phyloP scores from a whole-genome alignment of 2,113 vertebrate genomes.

The Anthoscopus minutus region DNA sequence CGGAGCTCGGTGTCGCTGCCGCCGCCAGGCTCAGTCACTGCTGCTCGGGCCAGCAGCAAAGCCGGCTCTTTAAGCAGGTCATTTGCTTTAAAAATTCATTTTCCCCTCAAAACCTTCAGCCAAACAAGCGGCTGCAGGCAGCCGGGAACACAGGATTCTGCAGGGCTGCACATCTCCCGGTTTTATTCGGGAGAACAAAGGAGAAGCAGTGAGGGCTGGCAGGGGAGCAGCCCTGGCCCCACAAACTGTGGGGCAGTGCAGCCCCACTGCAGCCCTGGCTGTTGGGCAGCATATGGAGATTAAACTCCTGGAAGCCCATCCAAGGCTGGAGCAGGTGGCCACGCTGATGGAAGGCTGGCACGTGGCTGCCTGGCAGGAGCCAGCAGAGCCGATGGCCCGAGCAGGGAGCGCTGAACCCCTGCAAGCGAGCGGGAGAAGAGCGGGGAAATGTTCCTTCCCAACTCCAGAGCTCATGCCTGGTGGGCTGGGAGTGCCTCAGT shows the following conservation, averaged over 20 bases:
- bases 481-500: not conserved
- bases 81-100: not conserved
- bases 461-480: not conserved
- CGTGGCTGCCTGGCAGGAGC: slow-evolving; percentile 22
- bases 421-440: not conserved
- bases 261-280: not conserved
- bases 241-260: not conserved
- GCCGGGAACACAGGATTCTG: rapidly evolving
- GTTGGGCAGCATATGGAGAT: slow-evolving; percentile 48
- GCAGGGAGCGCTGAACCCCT: not conserved
- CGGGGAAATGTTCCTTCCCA: not conserved
- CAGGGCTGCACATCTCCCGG: rapidly evolving
- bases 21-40: too few species aligned
- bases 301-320: slow-evolving; percentile 14
- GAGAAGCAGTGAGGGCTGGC: not conserved
- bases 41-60: not conserved
- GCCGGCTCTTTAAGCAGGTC: rapidly evolving
- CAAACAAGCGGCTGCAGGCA: not conserved
- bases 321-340: slow-evolving; percentile 57
- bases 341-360: slow-evolving; percentile 15
- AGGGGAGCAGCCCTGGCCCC: not conserved
- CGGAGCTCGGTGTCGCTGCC: rapidly evolving
- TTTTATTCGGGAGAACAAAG: not conserved
- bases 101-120: not conserved
- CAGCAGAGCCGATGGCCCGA: not conserved